Evolutionary conservation across 2,797 vertebrate species (phyloP), one percentile per base, ranked within the genome.

Genomic region (Echeneis naucrates): DNA sequence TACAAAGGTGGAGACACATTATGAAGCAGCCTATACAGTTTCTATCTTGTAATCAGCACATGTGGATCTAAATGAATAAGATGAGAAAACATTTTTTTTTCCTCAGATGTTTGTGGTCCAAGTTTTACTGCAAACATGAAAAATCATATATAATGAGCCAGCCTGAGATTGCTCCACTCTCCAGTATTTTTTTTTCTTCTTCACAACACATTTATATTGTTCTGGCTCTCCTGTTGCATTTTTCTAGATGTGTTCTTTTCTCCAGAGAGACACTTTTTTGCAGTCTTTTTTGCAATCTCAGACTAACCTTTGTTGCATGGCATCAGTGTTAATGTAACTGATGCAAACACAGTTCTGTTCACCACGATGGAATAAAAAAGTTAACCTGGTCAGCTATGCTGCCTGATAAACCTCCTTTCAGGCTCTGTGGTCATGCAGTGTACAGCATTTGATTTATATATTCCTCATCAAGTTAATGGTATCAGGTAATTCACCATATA

Each of bases 1-100:
- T n/a, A 42, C 23, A 78, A 67, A 68, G 30, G 51, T 73, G 24
- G 51, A 72, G 33, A 23, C 52, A 35, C 53, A 52, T 52, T 50
- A 27, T 48, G 64, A 12, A 70, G 32, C 55, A 26, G 42, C 24
- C 54, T 75, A 54, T 21, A 71, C 10, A 47, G 53, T 53, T 48
- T 53, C 32, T 51, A 13, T 14, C 16, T 72, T 54, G 13, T 55
- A 50, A 78, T 72, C 32, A 63, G 62, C 23, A 37, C 23, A 32
- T 62, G 26, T 45, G 26, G 21, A 38, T 44, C 32, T 19, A 13
- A 48, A 52, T 16, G n/a, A 67, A 68, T 23, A 37, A 47, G 3
- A 54, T 38, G 2, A 56, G 5, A 50, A 16, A 26, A 58, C 64
- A 60, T 45, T 65, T 42, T 37, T 63, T 35, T 21, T 38, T 0